Base-by-base conservation (phyloP, 2,797 vertebrate genomes). In the Mus caroli region DNA sequence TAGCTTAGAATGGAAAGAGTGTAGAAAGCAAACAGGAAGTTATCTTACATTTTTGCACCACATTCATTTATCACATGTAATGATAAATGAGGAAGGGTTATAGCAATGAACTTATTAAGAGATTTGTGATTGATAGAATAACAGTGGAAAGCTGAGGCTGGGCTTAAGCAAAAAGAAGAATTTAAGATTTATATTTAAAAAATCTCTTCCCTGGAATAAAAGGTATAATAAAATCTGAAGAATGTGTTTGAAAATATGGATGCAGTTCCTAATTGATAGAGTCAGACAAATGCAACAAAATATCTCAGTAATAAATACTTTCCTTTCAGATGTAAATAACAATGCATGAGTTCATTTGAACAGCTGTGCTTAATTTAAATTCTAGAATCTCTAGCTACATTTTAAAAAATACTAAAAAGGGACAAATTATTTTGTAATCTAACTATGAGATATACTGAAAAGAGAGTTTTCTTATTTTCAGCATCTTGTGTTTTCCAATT, bases 291-390 rank as follows among this genome's bases (percentile, higher is more conserved):
- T 14, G 12, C 15, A 87, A 4, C 13, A 88, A 91, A 94, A 64
- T 80, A 11, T 64, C 71, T 88, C 46, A 76, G 12, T 43, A 71
- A 19, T 71, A 8, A 13, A 22, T 43, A 34, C 8, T 84, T 92
- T 60, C 52, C 88, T 94, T 88, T 95, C 52, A 91, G 58, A 96
- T 56, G 78, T 71, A 93, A 62, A 88, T 14, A n/a, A 71, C 24
- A 88, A 94, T 90, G 5, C 4, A 54, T 6, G 50, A 26, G 56
- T 58, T 96, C 86, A 88, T 92, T 92, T 92, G 52, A 92, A 76
- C 1, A 34, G 6, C 67, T 80, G 86, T n/a, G 75, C 8, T 77
- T 83, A 75, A 58, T 90, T 92, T 78, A 58, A 3, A 60, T 75
- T 92, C 6, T 15, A 78, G 50, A 91, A 85, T 76, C 76, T 50